Base-by-base conservation (phyloP, 2,888 invertebrate species). In the Macrosoma leucophasiata region DNA sequence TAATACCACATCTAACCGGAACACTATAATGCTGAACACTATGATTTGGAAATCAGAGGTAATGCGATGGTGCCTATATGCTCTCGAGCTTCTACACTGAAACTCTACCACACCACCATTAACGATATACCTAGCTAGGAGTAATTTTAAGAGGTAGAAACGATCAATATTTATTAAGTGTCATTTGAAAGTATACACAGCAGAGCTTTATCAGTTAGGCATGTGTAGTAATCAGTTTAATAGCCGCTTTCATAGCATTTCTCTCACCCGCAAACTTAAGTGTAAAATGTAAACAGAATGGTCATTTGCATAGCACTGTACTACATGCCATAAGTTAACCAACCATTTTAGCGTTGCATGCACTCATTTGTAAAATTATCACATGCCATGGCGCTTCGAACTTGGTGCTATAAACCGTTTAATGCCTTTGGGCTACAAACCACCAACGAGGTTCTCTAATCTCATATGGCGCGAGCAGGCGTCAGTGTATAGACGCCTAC, bases 401-500 rank as follows among this genome's bases (percentile, higher is more conserved):
- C 67, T 69, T 50, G 58, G 50, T 55, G 47, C 46, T 44, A 33
- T 58, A 49, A 50, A 46, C 50, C 49, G 46, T 55, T 53, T 41
- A 48, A 45, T 48, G 52, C 45, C 62, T 62, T 61, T 53, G 49
- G 56, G 58, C 58, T 68, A 65, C 58, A 54, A 58, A 60, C 61
- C 60, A 62, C 64, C 59, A 53, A 57, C 26, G 35, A 36, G 30
- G 31, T 24, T 24, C 36, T 52, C 44, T 50, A 62, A 68, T 68
- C 62, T 76, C 67, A 70, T 71, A 73, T 60, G 63, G 62, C 62
- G 67, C 61, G 66, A 56, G 66, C 47, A 65, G 50, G 66, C 77
- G 73, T 64, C 71, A 62, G 63, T 56, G 69, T 19, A n/a, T 59
- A 61, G 69, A 74, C 81, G 81, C 70, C 57, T 72, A 64, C 62